These are phyloP conservation scores for Beroe forskalii DNA, from an alignment of 37 sponge, comb jelly and placozoan species.

Conservation along the genomic window DNA sequence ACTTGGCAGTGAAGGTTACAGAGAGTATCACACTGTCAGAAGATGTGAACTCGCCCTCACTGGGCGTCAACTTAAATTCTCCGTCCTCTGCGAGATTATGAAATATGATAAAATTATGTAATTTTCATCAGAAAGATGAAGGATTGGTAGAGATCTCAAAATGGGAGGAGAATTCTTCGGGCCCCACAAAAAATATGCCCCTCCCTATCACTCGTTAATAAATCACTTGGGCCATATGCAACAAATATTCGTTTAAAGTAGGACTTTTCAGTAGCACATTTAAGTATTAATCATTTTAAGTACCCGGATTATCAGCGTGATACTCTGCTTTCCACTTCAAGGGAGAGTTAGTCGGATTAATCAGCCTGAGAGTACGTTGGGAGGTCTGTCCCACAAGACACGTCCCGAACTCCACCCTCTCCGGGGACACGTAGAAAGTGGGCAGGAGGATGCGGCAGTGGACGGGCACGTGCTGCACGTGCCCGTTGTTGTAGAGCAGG, in stretches of 20 bases:
- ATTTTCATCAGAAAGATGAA: too few species aligned
- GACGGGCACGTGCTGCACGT: slow-evolving; percentile 19
- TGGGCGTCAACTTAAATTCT: neutral
- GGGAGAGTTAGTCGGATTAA: slow-evolving; percentile 45
- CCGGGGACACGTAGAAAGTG: slow-evolving; percentile 58
- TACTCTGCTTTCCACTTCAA: slow-evolving; percentile 23
- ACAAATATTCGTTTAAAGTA: too few species aligned
- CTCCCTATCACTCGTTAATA: too few species aligned
- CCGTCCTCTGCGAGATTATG: neutral
- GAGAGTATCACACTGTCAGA: slow-evolving; percentile 3
- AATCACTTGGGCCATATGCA: too few species aligned
- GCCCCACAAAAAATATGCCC: too few species aligned
- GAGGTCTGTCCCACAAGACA: slow-evolving; percentile 66
- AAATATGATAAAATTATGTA: too few species aligned
- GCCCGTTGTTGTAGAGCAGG: slow-evolving; percentile 49
- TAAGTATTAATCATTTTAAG: too few species aligned
- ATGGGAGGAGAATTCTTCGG: too few species aligned
- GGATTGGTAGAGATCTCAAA: too few species aligned
- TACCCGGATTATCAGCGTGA: neutral
- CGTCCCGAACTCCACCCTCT: slow-evolving; percentile 44
- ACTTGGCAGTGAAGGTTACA: slow-evolving; percentile 40
- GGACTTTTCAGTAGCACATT: too few species aligned
- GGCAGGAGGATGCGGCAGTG: slow-evolving; percentile 64
- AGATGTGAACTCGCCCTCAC: neutral
- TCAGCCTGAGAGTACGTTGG: slow-evolving; percentile 25